Evolutionary conservation across 2,113 vertebrate species (phyloP), one percentile per base, ranked within the genome.

Genomic region (Colossoma macropomum): DNA sequence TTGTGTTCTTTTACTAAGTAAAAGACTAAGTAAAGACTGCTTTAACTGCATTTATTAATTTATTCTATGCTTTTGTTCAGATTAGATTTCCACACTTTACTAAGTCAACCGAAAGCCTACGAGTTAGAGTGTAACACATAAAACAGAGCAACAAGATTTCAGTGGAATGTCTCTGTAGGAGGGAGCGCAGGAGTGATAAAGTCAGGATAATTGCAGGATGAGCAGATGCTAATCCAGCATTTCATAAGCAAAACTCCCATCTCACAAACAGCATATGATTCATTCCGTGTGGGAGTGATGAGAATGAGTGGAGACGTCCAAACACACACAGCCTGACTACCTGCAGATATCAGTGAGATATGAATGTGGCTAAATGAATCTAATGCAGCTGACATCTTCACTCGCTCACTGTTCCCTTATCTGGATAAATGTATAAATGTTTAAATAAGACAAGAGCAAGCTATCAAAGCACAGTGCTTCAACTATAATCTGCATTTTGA

Each of bases 221-320:
- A 69, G 66, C 34, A 41, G 66, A 69, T 23, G 32, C 66, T 69
- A 38, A 69, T 69, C 66, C 21, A 9, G 19, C 1, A 17, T 63
- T 77, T 63, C n/a, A 63, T 4, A 41, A 59, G 21, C 54, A 62
- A 45, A 41, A n/a, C 66, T 71, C 68, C 16, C 59, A 45, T 77
- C 25, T 50, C 25, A 23, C 8, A 52, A 30, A 30, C 27, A 32
- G 8, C 23, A 45, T 2, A 11, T 71, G 34, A 41, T n/a, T 71
- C 68, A 70, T n/a, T n/a, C 45, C 4, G 28, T 27, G 34, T 25
- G 15, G 21, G 62, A 66, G 63, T 48, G 30, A 4, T n/a, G 63
- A 32, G 60, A 52, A 17, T 9, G 16, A 60, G 74, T 23, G 19
- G 28, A 66, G 76, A 50, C 12, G 21, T 48, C 45, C 38, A 34